Base-by-base conservation (phyloP, 2,888 invertebrate genomes). In the Lamellibrachia satsuma region DNA sequence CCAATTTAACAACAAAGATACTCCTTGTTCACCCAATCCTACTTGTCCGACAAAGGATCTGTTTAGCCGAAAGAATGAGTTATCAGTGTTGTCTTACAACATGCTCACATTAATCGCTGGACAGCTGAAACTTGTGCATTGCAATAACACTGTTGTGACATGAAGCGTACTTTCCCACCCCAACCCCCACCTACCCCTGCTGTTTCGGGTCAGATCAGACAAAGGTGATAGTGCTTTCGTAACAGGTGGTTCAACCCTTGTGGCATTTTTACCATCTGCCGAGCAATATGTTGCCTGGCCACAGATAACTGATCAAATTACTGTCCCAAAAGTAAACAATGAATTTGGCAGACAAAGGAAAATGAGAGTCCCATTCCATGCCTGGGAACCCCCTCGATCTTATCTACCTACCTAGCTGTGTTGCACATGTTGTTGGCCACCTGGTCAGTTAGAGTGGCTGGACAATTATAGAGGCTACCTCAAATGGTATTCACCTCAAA, bases 201-300 rank as follows among this genome's bases (percentile, higher is more conserved):
- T 75, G 75, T 22, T n/a, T 75, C 39, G 22, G 15, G 75, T 22
- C 75, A 75, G 75, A 6, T 22, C 2, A 3, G 2, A 75, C 75
- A 75, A 75, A 75, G 75, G 75, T 75, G 75, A 75, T n/a, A 75
- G 22, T 22, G 60, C 55, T 55, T 55, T 55, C 55, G 15, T 75
- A 75, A 75, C 75, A 75, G 22, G 75, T 75, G 75, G 75, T 4
- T 75, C 75, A 6, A 75, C 22, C 75, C 60, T n/a, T 75, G 75
- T 75, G 75, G 75, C 75, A 75, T 75, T 15, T 22, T 75, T n/a
- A n/a, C 75, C 75, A 75, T 75, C 75, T 75, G 75, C 75, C 75
- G 7, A 22, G 22, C 75, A 75, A 75, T 22, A 22, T 75, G 15
- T 22, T 22, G 22, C 75, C 75, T 75, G 75, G 75, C 4, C 15